phyloP scores from a whole-genome alignment of 2,888 invertebrate genomes.

The Globia sparganii region DNA sequence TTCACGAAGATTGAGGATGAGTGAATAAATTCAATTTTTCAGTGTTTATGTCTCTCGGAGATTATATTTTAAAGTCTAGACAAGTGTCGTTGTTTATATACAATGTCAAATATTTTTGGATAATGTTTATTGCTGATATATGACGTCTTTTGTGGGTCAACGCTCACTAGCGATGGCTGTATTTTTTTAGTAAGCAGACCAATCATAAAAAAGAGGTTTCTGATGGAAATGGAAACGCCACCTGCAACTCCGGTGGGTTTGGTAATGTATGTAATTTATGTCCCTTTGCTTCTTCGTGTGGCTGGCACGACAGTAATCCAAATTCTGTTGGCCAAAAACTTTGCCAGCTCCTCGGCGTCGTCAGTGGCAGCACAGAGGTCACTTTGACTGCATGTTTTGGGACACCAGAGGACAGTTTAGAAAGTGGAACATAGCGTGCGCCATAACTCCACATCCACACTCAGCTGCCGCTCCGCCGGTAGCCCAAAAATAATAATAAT shows the following conservation, averaged over 20 bases:
- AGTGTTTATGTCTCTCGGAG: slow-evolving; percentile 20
- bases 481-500: no score
- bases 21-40: slow-evolving; percentile 25
- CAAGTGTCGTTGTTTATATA: slow-evolving; percentile 19
- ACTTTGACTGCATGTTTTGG: neutral
- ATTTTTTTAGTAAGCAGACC: neutral
- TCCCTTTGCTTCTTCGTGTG: neutral
- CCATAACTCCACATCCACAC: neutral
- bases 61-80: slow-evolving; percentile 37
- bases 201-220: neutral
- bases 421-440: no score
- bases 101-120: neutral
- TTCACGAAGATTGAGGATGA: slow-evolving; percentile 22
- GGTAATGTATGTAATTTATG: neutral
- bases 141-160: slow-evolving; percentile 25
- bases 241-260: neutral
- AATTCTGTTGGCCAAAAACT: neutral
- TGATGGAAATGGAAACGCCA: neutral
- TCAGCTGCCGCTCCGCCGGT: neutral
- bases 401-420: no score
- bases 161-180: neutral
- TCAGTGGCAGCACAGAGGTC: neutral
- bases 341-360: no score
- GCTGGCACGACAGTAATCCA: neutral
- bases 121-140: neutral